phyloP scores from a whole-genome alignment of 2,113 vertebrate genomes.

The Heliornis fulica region DNA sequence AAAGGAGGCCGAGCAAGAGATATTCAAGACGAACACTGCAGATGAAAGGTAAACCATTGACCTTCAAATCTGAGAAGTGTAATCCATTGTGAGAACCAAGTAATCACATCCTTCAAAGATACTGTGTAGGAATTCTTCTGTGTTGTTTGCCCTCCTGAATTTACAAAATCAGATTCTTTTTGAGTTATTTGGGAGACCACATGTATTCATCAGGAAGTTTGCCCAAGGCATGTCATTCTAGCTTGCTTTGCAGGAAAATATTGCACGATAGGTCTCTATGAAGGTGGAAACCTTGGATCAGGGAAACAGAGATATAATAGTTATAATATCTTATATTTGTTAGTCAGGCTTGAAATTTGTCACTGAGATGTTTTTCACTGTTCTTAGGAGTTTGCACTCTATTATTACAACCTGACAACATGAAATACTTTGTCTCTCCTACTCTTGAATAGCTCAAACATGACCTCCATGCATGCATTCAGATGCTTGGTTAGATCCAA shows the following conservation, averaged over 20 bases:
- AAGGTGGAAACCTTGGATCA: background rate
- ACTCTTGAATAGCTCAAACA: background rate
- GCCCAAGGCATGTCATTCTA: background rate
- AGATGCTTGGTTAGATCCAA: background rate
- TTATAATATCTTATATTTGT: background rate
- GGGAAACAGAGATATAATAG: background rate
- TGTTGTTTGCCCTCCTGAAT: background rate
- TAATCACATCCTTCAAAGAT: background rate
- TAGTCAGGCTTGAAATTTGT: background rate
- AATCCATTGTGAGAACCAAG: background rate
- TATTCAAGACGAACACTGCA: constrained; percentile 91
- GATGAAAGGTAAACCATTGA: constrained; percentile 79
- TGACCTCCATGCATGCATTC: background rate
- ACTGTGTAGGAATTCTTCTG: background rate
- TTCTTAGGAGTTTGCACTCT: background rate
- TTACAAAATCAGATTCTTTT: background rate
- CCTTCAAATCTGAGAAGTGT: background rate
- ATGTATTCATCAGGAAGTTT: background rate
- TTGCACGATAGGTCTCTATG: background rate
- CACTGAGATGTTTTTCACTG: background rate
- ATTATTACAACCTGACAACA: background rate
- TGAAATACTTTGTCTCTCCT: background rate
- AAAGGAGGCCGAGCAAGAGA: constrained; percentile 94
- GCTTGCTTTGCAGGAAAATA: background rate
- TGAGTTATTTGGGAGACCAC: background rate